Conservation (phyloP, 37 sponge, comb jelly and placozoan species). For the Beroe forskalii region DNA sequence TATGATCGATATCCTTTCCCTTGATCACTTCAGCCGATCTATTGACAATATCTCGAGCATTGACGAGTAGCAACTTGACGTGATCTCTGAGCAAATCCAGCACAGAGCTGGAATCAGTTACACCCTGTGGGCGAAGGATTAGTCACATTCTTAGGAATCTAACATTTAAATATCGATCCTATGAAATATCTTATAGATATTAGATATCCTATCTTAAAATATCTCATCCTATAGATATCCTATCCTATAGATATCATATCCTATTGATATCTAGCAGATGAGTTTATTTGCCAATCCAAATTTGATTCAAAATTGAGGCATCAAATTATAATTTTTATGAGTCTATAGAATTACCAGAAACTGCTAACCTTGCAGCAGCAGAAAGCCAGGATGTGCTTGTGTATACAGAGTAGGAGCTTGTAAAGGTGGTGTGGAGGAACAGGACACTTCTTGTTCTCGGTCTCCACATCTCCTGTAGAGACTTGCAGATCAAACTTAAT, state of each 20-base stretch:
- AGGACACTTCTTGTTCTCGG: constrained; percentile 55
- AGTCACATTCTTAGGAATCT: not conserved
- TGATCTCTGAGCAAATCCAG: constrained; percentile 33
- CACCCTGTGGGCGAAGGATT: not conserved
- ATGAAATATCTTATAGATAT: not conserved
- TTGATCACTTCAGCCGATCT: not conserved
- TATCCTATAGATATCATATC: no score
- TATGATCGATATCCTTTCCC: constrained; percentile 3
- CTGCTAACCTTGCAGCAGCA: constrained; percentile 35
- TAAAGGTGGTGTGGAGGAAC: constrained; percentile 45
- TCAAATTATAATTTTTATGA: no score
- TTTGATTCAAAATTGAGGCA: not conserved
- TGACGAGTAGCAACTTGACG: constrained; percentile 18
- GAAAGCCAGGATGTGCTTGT: constrained; percentile 58
- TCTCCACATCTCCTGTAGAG: not conserved
- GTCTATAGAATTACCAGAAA: no score
- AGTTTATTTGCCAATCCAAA: not conserved
- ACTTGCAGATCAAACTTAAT: no score
- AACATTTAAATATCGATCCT: not conserved
- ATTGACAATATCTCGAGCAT: not conserved
- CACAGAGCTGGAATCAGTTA: constrained; percentile 9
- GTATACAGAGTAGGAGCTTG: constrained; percentile 60
- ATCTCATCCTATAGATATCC: no score
- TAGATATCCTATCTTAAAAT: no score
- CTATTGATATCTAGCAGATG: no score